These are phyloP conservation scores for Corythoichthys intestinalis DNA, from an alignment of 2,113 vertebrate genomes.

Conservation along the genomic window DNA sequence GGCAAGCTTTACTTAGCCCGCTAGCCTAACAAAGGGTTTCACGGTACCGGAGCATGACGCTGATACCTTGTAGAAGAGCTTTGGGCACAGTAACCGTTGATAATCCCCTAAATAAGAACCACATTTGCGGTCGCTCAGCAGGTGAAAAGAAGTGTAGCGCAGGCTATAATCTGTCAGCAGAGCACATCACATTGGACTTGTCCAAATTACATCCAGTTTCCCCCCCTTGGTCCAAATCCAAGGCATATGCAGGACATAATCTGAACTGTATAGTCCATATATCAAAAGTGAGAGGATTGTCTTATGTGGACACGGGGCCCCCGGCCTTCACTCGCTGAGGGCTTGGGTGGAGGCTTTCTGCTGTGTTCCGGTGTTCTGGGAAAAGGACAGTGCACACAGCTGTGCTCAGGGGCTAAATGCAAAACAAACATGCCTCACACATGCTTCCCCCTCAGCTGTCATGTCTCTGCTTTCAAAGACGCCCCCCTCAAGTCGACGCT, in stretches of 20 bases:
- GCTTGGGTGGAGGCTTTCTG: slow-evolving; percentile 59
- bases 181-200: slow-evolving; percentile 28
- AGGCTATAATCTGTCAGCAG: slow-evolving; percentile 43
- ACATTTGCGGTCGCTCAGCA: slow-evolving; percentile 48
- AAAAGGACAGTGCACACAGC: slow-evolving; percentile 77
- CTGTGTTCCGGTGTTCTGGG: slow-evolving; percentile 72
- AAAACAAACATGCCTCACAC: slow-evolving; percentile 79
- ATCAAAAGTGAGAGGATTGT: slow-evolving; percentile 26
- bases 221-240: slow-evolving; percentile 28
- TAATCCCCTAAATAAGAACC: slow-evolving; percentile 63
- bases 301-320: slow-evolving; percentile 40
- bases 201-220: slow-evolving; percentile 43
- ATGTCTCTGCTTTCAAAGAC: slow-evolving; percentile 74
- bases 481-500: slow-evolving; percentile 33
- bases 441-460: slow-evolving; percentile 78
- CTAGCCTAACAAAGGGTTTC: slow-evolving; percentile 50
- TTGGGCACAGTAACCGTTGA: slow-evolving; percentile 47
- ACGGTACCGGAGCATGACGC: slow-evolving; percentile 44
- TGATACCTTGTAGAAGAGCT: slow-evolving; percentile 43
- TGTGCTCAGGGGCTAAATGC: slow-evolving; percentile 72
- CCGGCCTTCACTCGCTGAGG: slow-evolving; percentile 33
- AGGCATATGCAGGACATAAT: slow-evolving; percentile 34
- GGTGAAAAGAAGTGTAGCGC: slow-evolving; percentile 27
- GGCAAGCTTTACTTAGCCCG: slow-evolving; percentile 36
- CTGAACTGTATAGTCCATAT: slow-evolving; percentile 13